These are phyloP conservation scores for Idris sp. DNA, from an alignment of 1,140 invertebrate genomes.

Conservation along the genomic window DNA sequence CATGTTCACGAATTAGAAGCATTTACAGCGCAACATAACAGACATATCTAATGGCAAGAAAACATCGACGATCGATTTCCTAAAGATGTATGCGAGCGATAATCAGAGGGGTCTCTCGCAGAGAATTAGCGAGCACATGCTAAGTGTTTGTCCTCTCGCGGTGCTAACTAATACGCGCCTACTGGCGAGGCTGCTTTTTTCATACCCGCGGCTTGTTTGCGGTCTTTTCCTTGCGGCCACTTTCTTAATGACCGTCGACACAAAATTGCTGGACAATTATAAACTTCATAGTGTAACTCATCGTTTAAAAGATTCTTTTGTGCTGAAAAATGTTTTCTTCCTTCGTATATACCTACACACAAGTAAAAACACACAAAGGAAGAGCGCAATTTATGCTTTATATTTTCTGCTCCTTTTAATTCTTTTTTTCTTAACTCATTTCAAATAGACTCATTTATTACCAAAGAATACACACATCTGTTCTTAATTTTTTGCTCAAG, in stretches of 20 bases:
- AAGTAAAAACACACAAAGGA: constrained; percentile 57
- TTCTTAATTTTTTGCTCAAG: constrained; percentile 51
- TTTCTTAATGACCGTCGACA: constrained; percentile 63
- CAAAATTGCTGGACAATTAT: constrained; percentile 63
- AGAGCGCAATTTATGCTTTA: constrained; percentile 52
- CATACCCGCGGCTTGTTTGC: constrained; percentile 56
- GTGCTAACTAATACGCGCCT: constrained; percentile 64
- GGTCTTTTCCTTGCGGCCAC: constrained; percentile 53
- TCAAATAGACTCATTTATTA: constrained; percentile 62
- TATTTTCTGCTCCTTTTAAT: too few species aligned
- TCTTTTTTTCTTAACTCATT: constrained; percentile 61
- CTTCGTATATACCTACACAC: constrained; percentile 39
- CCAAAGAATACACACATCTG: constrained; percentile 52
- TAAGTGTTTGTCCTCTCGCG: constrained; percentile 63
- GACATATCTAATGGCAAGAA: constrained; percentile 22
- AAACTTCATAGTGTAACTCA: constrained; percentile 57
- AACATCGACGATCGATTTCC: constrained; percentile 21
- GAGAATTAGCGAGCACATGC: constrained; percentile 56
- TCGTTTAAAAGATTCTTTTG: constrained; percentile 64
- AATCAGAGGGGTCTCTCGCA: constrained; percentile 55
- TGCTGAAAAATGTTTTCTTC: constrained; percentile 60
- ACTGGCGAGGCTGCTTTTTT: constrained; percentile 44
- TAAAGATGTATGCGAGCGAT: constrained; percentile 34
- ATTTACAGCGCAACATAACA: constrained; percentile 4
- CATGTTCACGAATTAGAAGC: neutral